Evolutionary conservation across 1,140 invertebrate genomes (phyloP).

Genomic region (Ephestia elutella): DNA sequence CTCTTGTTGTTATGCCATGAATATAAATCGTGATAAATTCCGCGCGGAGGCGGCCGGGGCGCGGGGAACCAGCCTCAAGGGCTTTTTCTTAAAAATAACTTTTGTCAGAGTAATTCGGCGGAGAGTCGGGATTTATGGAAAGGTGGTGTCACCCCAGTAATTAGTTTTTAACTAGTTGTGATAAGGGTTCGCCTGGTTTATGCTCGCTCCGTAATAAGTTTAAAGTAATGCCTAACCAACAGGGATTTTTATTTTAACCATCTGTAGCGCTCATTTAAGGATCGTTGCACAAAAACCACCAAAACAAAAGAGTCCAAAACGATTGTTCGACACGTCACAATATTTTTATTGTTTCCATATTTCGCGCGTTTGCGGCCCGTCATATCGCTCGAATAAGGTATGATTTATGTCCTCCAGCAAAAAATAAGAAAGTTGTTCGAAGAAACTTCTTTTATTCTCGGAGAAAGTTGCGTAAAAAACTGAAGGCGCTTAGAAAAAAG

Average conservation of each 20-base stretch:
- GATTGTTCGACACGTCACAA: constrained; percentile 57
- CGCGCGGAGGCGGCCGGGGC: constrained; percentile 34
- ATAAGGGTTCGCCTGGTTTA: constrained; percentile 68
- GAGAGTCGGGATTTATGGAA: constrained; percentile 66
- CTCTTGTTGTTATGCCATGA: constrained; percentile 73
- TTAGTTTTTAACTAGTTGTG: constrained; percentile 74
- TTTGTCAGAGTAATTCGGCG: constrained; percentile 70
- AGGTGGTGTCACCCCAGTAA: constrained; percentile 72
- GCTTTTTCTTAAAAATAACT: constrained; percentile 74
- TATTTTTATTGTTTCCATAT: constrained; percentile 60
- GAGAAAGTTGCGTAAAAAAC: constrained; percentile 74
- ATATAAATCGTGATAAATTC: constrained; percentile 76
- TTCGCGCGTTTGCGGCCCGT: constrained; percentile 46
- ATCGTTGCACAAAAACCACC: constrained; percentile 21
- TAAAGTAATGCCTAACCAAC: constrained; percentile 30
- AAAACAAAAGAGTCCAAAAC: constrained; percentile 39
- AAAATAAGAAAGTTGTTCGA: constrained; percentile 66
- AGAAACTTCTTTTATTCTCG: constrained; percentile 71
- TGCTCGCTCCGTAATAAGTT: constrained; percentile 47
- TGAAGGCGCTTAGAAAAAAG: constrained; percentile 72
- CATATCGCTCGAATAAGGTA: constrained; percentile 47
- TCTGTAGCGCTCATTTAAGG: not conserved
- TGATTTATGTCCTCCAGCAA: constrained; percentile 54
- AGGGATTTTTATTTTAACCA: constrained; percentile 20
- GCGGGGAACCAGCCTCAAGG: constrained; percentile 54